Percentiles rank a stretch among this genome's conserved stretches.
Evolutionary conservation across 2,113 vertebrate species (phyloP).

Genomic region (Oceanites oceanicus): DNA sequence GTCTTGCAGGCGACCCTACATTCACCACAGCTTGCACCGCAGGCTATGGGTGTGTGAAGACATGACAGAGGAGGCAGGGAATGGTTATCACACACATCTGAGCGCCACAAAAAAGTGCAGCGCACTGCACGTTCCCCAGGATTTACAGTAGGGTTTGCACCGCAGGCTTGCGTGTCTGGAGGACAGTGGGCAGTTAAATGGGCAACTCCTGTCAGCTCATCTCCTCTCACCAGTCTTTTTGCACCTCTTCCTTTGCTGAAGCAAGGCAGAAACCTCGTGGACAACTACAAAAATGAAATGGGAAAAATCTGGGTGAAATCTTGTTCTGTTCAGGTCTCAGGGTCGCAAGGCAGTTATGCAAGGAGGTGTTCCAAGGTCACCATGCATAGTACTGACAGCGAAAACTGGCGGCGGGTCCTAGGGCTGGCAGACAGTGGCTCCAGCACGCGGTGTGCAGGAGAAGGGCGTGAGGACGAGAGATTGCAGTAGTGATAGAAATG

Average conservation of each 20-base stretch:
- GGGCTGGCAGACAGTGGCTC: not conserved
- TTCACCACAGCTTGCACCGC: rapidly evolving
- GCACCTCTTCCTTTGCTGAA: not conserved
- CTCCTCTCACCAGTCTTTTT: not conserved
- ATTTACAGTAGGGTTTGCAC: too few species aligned
- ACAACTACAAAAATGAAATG: not conserved
- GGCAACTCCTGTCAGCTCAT: not conserved
- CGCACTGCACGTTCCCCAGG: not conserved
- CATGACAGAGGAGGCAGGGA: not conserved
- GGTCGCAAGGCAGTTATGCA: not conserved
- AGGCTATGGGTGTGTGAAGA: not conserved
- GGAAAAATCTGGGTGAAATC: not conserved
- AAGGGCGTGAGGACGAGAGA: not conserved
- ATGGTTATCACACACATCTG: too few species aligned
- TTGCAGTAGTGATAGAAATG: not conserved
- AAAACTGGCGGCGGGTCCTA: not conserved
- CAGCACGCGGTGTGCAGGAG: not conserved
- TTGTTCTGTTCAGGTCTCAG: not conserved
- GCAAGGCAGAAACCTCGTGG: not conserved
- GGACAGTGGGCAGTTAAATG: not conserved
- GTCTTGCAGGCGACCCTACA: not conserved
- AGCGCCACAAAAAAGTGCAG: not conserved
- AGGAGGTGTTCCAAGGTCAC: not conserved
- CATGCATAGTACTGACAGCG: too few species aligned
- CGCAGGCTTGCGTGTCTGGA: not conserved